These are phyloP conservation scores for Drosophila robusta DNA, from an alignment of 2,888 invertebrate species.

Conservation along the genomic window DNA sequence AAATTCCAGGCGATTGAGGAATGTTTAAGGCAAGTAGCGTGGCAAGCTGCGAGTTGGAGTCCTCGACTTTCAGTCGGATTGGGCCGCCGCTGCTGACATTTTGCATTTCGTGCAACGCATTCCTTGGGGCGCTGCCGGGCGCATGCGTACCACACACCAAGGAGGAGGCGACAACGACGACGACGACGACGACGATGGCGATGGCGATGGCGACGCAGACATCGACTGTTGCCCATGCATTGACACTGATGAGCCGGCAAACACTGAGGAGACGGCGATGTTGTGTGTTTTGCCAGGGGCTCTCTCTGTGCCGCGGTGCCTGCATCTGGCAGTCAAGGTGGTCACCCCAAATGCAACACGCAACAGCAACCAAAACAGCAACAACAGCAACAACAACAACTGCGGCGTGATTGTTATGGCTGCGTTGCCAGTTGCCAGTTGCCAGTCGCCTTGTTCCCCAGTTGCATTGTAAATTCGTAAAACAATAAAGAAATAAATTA, in stretches of 20 bases:
- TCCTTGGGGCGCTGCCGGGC: slow-evolving; percentile 82
- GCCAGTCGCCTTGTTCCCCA: slow-evolving; percentile 71
- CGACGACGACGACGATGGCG: slow-evolving; percentile 23
- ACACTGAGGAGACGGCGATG: slow-evolving; percentile 3
- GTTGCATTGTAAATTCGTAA: slow-evolving; percentile 82
- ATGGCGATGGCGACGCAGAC: slow-evolving; percentile 35
- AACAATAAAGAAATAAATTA: slow-evolving; percentile 85
- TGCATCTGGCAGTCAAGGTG: slow-evolving; percentile 71
- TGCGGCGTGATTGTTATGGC: slow-evolving; percentile 79
- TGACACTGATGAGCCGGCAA: slow-evolving; percentile 80
- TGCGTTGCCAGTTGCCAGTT: slow-evolving; percentile 63
- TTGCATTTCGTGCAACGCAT: slow-evolving; percentile 84
- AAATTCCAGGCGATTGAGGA: slow-evolving; percentile 79
- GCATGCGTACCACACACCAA: slow-evolving; percentile 79
- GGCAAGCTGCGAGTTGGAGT: slow-evolving; percentile 25
- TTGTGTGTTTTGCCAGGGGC: slow-evolving; percentile 54
- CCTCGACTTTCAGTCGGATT: slow-evolving; percentile 50
- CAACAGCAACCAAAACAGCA: slow-evolving; percentile 59
- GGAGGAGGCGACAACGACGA: slow-evolving; percentile 54
- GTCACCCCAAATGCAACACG: slow-evolving; percentile 78
- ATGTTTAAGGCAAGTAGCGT: slow-evolving; percentile 73
- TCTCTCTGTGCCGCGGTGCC: slow-evolving; percentile 15
- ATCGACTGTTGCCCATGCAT: slow-evolving; percentile 59
- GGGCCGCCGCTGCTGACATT: slow-evolving; percentile 80
- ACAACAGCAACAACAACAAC: slow-evolving; percentile 51